phyloP scores from a whole-genome alignment of 2,888 invertebrate species.

The Phymatocera aterrima region DNA sequence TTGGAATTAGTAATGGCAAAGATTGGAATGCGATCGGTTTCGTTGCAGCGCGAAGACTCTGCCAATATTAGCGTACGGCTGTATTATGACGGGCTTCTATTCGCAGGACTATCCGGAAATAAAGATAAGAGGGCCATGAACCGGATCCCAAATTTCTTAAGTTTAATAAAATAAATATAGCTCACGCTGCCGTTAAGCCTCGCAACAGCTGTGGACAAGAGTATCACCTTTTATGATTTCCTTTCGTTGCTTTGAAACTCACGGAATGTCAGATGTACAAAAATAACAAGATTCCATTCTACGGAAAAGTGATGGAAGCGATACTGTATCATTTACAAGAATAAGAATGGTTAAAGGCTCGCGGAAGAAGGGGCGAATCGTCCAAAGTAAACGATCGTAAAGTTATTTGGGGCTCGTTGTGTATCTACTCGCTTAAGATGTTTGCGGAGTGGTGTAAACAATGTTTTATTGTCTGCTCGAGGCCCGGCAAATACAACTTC shows the following conservation, averaged over 20 bases:
- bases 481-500: slow-evolving; percentile 1
- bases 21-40: background rate
- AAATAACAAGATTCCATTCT: slow-evolving; percentile 45
- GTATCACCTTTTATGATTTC: slow-evolving; percentile 47
- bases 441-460: slow-evolving; percentile 46
- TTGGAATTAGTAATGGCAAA: slow-evolving; percentile 34
- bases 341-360: slow-evolving; percentile 31
- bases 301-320: slow-evolving; percentile 38
- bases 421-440: slow-evolving; percentile 48
- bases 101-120: slow-evolving; percentile 28
- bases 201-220: slow-evolving; percentile 45
- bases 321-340: slow-evolving; percentile 48
- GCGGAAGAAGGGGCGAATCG: slow-evolving; percentile 31
- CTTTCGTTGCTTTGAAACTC: slow-evolving; percentile 45
- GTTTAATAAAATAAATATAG: slow-evolving; percentile 38
- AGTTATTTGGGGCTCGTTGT: slow-evolving; percentile 56
- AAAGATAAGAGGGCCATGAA: background rate
- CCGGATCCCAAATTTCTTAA: slow-evolving; percentile 27
- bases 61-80: background rate
- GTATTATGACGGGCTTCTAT: background rate
- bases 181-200: slow-evolving; percentile 15
- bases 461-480: slow-evolving; percentile 41
- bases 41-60: background rate
- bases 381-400: slow-evolving; percentile 51
- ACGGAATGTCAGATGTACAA: slow-evolving; percentile 45